Evolutionary conservation across 2,113 vertebrate genomes (phyloP).

Genomic region (Hemicordylus capensis): DNA sequence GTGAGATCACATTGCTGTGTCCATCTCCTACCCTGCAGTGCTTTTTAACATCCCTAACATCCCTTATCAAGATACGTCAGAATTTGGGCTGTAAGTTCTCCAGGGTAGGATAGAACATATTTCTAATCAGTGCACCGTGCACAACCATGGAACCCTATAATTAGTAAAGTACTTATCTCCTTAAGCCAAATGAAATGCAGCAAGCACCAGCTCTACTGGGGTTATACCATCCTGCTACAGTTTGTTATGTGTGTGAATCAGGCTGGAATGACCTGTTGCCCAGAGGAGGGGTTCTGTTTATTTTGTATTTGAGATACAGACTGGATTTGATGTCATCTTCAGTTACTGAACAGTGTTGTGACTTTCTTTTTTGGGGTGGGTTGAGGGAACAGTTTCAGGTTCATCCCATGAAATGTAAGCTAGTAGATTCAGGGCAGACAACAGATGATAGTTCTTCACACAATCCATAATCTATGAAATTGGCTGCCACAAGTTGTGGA

Average conservation of each 20-base stretch:
- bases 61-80: not conserved
- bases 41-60: no score
- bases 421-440: not conserved
- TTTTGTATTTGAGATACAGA: not conserved
- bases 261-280: not conserved
- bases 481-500: not conserved
- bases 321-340: not conserved
- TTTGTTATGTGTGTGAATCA: not conserved
- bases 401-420: not conserved
- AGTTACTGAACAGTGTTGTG: not conserved
- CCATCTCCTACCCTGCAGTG: not conserved
- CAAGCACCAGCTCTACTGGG: conserved; percentile 7
- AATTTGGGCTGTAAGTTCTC: not conserved
- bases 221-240: not conserved
- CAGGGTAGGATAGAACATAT: not conserved
- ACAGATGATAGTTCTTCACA: not conserved
- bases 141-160: not conserved
- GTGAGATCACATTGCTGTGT: not conserved
- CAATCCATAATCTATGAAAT: not conserved
- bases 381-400: no score
- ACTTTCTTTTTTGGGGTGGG: not conserved
- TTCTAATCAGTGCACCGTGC: conserved; percentile 6
- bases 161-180: conserved; percentile 29
- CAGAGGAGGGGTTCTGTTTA: not conserved
- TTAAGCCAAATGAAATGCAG: conserved; percentile 28